Conservation (phyloP, 1,140 invertebrate species). For the Mactra quadrangularis region DNA sequence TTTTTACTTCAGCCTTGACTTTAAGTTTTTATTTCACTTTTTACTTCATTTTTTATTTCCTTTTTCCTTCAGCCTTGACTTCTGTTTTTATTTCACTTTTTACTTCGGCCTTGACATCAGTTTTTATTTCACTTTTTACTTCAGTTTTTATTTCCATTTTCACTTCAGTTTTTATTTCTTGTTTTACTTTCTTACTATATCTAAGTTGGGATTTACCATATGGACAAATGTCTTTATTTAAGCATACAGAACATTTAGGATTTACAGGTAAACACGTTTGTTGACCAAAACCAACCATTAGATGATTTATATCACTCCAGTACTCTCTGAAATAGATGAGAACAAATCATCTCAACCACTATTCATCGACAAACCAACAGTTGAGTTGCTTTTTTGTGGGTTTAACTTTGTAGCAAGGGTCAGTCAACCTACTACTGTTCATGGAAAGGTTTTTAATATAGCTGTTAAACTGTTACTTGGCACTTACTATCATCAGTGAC, state of each 20-base stretch:
- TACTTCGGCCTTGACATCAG: not conserved
- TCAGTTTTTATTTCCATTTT: not conserved
- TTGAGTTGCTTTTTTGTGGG: not conserved
- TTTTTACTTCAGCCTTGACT: no score
- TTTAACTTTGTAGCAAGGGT: not conserved
- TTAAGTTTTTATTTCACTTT: no score
- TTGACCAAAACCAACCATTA: conserved; percentile 98
- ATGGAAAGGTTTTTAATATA: no score
- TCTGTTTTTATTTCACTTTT: no score
- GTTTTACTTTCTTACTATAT: conserved; percentile 38
- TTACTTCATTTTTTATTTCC: no score
- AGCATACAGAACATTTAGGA: conserved; percentile 92
- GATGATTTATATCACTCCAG: conserved; percentile 95
- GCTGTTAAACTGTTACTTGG: no score
- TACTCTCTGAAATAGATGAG: conserved; percentile 85
- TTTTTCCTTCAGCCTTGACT: no score
- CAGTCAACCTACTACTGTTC: not conserved
- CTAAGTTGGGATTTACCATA: conserved; percentile 81
- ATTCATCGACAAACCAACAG: not conserved
- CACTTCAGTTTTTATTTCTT: not conserved
- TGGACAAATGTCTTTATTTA: conserved; percentile 94
- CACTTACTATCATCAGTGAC: no score
- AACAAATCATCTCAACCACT: not conserved
- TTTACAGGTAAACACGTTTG: conserved; percentile 92
- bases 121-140: not conserved